Conservation (phyloP, 2,888 invertebrate genomes). For the Blomia tropicalis region DNA sequence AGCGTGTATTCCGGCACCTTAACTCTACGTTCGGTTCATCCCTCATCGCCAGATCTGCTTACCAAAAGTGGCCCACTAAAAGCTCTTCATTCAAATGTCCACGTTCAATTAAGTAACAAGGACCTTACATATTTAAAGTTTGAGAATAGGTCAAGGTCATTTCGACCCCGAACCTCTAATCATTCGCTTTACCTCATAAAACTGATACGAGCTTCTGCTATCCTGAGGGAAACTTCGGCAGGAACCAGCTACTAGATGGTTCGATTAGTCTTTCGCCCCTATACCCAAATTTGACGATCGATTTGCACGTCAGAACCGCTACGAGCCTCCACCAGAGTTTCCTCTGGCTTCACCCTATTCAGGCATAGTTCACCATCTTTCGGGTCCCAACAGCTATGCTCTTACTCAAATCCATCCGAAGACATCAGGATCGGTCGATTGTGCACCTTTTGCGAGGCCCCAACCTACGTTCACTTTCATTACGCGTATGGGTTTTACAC, state of each 20-base stretch:
- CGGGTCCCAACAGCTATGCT: slow-evolving; percentile 53
- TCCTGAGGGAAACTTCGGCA: slow-evolving; percentile 59
- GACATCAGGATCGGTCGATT: slow-evolving; percentile 1
- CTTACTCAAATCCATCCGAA: slow-evolving; percentile 39
- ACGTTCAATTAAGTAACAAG: slow-evolving; percentile 46
- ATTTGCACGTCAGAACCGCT: slow-evolving; percentile 63
- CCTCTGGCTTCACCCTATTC: slow-evolving; percentile 52
- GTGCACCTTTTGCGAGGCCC: slow-evolving; percentile 7
- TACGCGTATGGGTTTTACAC: slow-evolving; percentile 46
- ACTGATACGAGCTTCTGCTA: slow-evolving; percentile 46
- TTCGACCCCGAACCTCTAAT: slow-evolving; percentile 52
- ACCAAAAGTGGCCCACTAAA: slow-evolving; percentile 57
- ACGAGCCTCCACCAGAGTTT: slow-evolving; percentile 54
- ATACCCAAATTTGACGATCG: slow-evolving; percentile 58
- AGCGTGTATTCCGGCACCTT: slow-evolving; percentile 48
- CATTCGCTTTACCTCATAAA: slow-evolving; percentile 58
- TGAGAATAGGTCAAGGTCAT: slow-evolving; percentile 57
- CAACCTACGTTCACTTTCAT: slow-evolving; percentile 46
- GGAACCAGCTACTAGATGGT: slow-evolving; percentile 62
- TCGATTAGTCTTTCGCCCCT: slow-evolving; percentile 52
- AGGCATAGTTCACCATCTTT: slow-evolving; percentile 58
- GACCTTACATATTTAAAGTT: slow-evolving; percentile 57
- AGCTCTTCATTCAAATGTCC: slow-evolving; percentile 41
- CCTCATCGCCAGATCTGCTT: slow-evolving; percentile 64
- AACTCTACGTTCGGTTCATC: slow-evolving; percentile 56